Evolutionary conservation across 2,113 vertebrate genomes (phyloP), one percentile per base, ranked within the genome.

Genomic region (Muntiacus reevesi): DNA sequence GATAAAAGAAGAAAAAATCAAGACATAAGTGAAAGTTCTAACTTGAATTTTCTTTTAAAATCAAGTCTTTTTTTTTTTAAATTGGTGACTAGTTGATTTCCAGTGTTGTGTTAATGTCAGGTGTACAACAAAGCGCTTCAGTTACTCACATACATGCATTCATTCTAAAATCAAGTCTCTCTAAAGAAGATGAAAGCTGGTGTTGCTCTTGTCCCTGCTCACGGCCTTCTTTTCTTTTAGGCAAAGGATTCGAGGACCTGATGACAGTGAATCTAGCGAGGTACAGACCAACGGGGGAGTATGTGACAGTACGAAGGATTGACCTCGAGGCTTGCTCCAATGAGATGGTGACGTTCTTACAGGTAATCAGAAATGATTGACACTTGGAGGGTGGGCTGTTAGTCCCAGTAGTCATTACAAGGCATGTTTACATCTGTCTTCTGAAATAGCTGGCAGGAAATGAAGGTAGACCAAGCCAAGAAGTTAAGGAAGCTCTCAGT

Each of bases 311-410:
- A 78, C 99, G 99, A 28, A 98, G 99, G 79, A 99, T 99, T 74
- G 99, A 99, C 98, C 88, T 99, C 97, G 99, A 99, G 98, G 99
- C 99, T 4, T 99, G 99, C 98, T 99, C 99, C 33, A 99, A 99
- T 9, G 99, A 99, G 98, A 99, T 99, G 99, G 99, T 99, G 87
- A 99, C 98, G 0, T 99, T 99, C 98, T 98, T 99, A 98, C 99
- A 99, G 99, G 99, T 99, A 98, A 98, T 50, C 0, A 50, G 17
- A 28, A 5, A 14, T 6, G 60, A 79, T 1, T 55, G 76, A 28
- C 33, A 2, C 62, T 33, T 47, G 79, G 45, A 83, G 30, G 36
- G 19, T 28, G 52, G 88, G 74, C 71, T 54, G 16, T 92, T 28
- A 10, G 40, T 40, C 59, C 71, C 17, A 30, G 21, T 23, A 33